Evolutionary conservation across 2,888 invertebrate species (phyloP), one percentile per base, ranked within the genome.

Genomic region (Teleiodes luculella): DNA sequence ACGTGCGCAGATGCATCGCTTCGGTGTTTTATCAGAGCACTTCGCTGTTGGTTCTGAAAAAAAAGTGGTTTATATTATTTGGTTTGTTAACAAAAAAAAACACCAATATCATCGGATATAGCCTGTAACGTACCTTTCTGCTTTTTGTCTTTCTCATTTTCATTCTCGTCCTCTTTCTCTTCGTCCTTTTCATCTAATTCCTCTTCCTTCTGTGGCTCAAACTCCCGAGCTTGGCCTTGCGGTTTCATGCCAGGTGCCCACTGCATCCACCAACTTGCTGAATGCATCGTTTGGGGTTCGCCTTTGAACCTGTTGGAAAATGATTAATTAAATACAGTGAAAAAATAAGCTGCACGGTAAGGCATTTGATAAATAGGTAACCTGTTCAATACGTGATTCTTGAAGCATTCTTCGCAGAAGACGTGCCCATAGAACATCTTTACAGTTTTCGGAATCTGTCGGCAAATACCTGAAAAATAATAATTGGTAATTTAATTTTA

Each of bases 371-470:
- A 11, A 14, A 28, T n/a, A n/a, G n/a, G 3, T n/a, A 41, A 81
- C 31, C 78, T 70, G 1, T 76, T 68, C 51, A 86, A 57, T n/a
- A 88, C 85, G 62, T 85, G 80, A 0, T 66, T 71, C 59, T 86
- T 87, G 61, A 88, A 88, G 62, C 88, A 88, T 7, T 86, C 81
- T 1, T 68, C 71, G 61, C 88, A 88, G 61, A 87, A 88, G n/a
- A 88, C 84, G 51, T 88, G 88, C 1, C 88, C 88, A 56, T 86
- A 86, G 61, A 87, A 88, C 84, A 86, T 84, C 60, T 86, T 87
- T 46, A 88, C 57, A 0, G 80, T 74, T 3, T 71, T 68, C 0
- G 88, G 88, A 24, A 87, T 79, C 1, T 72, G 76, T 51, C 83
- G 77, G 61, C 88, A 88, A 28, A 86, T 73, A 58, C 87, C 88